Base-by-base conservation (phyloP, 2,888 invertebrate species). In the Aphodius granarius region DNA sequence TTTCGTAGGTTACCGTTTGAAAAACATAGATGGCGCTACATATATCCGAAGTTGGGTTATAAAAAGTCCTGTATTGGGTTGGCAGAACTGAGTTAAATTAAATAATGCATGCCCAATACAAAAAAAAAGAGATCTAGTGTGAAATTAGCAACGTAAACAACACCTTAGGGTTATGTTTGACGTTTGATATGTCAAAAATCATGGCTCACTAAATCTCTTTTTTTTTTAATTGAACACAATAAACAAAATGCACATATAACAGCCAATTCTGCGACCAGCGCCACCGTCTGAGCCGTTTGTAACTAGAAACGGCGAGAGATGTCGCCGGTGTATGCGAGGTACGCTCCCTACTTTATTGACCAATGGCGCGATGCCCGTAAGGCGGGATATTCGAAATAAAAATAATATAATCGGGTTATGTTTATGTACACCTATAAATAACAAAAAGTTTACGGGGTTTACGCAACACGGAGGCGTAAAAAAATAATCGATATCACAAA, bases 261-360 rank as follows among this genome's bases (percentile, higher is more conserved):
- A 86, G 86, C 86, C 86, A 83, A 85, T 83, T 64, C 80, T 78
- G 79, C 22, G 21, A 68, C 83, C 43, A 43, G 73, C 43, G 17
- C 19, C 77, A 73, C 75, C 82, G 77, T 86, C 86, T 85, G 86
- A 82, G 81, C 84, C 85, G 82, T 86, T 86, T 86, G 18, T 66
- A 66, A 19, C 80, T 75, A 78, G 77, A 80, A 86, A 86, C 82
- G 84, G 86, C 85, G 86, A 86, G 86, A 86, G 86, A 82, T 81
- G 80, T 76, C 79, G 81, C 79, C 81, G 81, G 77, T 80, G 81
- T 78, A 81, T 86, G 86, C 86, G 86, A 86, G 86, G 86, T 86
- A 81, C 80, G 83, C 43, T 82, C 86, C 73, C n/a, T n/a, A n/a
- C n/a, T n/a, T n/a, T n/a, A n/a, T n/a, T n/a, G n/a, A n/a, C n/a